These are phyloP conservation scores for Ciconia nigra DNA, from an alignment of 2,797 vertebrate genomes.

Conservation along the genomic window DNA sequence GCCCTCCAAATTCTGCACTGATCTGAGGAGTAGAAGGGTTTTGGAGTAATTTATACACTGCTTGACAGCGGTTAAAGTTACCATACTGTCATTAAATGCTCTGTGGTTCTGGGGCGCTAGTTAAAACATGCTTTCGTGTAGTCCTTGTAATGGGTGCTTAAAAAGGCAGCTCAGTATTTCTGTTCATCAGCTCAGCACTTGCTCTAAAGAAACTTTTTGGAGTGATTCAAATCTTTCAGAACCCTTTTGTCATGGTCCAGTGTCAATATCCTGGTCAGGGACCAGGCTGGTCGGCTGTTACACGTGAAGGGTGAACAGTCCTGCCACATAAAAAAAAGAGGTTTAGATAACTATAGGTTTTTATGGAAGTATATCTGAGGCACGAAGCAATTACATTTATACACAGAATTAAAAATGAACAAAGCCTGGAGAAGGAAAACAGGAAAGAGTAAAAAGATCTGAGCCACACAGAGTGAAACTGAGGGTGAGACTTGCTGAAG, in stretches of 20 bases:
- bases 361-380: neutral
- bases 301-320: neutral
- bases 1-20: neutral
- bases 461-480: neutral
- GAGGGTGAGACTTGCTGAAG: neutral
- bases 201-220: neutral
- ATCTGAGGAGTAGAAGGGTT: neutral
- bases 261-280: neutral
- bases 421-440: neutral
- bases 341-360: neutral
- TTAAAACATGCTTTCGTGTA: neutral
- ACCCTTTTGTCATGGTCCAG: neutral
- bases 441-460: neutral
- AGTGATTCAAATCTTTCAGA: neutral
- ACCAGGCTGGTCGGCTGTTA: neutral
- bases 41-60: neutral
- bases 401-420: neutral
- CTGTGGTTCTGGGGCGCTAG: neutral
- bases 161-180: neutral
- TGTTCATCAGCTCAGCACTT: neutral
- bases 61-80: neutral
- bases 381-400: neutral
- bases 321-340: neutral
- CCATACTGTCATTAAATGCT: neutral
- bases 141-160: neutral